Base-by-base conservation (phyloP, 2,888 invertebrate species). In the Apodemia mormo region DNA sequence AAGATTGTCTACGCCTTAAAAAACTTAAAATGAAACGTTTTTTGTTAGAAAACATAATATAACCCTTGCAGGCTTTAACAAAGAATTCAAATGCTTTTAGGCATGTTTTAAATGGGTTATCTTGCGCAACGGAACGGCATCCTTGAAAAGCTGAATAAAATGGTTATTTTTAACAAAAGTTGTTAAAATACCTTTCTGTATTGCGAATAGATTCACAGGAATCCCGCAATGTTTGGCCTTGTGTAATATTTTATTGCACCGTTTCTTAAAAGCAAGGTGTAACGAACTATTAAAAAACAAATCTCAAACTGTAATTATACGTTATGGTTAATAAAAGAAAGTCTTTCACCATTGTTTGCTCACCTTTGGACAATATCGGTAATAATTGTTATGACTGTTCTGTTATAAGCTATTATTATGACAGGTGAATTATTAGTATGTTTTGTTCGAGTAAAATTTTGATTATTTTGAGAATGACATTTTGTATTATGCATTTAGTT, bases 181-280 rank as follows among this genome's bases (percentile, higher is more conserved):
- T 52, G 14, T 75, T 73, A 79, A 77, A 79, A 75, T 76, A 79
- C 78, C 79, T 79, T 79, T 79, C 72, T 75, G 77, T 74, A 72
- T 79, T 78, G 80, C 80, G 76, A 81, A 82, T 83, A 79, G 79
- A 82, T 83, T 83, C 75, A 77, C 75, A 77, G 78, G 83, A 80
- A 85, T 86, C 84, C 92, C 90, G 89, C 92, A 92, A 92, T 92
- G 90, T 92, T 93, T 92, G 81, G 82, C 85, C 84, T 89, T 90
- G 90, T 90, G 80, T 81, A 83, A 82, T 83, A 82, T 88, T 92
- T 92, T 91, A 92, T 91, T 85, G 78, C 85, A 76, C 83, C 87
- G 88, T 92, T 92, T 87, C 91, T 88, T 90, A 91, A 90, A 89
- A 86, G 87, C 86, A 87, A 85, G 83, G 85, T 87, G 90, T 89